Percentiles rank a stretch among this genome's conserved stretches.
Conservation (phyloP, 2,888 invertebrate species). For the Anthophora plumipes region DNA sequence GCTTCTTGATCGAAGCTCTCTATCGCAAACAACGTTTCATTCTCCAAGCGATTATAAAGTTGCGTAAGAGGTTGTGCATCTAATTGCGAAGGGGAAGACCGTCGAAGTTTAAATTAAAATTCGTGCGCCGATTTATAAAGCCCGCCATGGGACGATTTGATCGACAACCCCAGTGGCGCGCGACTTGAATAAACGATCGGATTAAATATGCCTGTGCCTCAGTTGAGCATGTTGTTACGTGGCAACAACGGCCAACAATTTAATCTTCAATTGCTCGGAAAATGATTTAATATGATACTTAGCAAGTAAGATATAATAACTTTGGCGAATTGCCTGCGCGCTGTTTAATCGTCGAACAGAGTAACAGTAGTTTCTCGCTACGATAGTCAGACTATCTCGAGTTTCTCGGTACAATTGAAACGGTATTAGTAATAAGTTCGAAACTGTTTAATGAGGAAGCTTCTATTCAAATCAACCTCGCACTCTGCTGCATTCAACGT, state of each 20-base stretch:
- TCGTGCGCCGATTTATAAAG: constrained; percentile 32
- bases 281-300: constrained; percentile 35
- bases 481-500: not conserved
- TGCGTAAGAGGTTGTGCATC: constrained; percentile 56
- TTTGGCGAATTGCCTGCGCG: constrained; percentile 22
- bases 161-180: not conserved
- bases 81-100: constrained; percentile 56
- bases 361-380: constrained; percentile 31
- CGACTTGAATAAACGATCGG: constrained; percentile 4
- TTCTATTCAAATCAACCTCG: not conserved
- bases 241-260: constrained; percentile 20
- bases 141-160: constrained; percentile 6
- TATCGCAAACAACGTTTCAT: constrained; percentile 66
- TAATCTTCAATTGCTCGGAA: constrained; percentile 11
- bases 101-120: constrained; percentile 61
- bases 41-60: constrained; percentile 65
- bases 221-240: not conserved
- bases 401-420: constrained; percentile 33
- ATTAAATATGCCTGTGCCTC: not conserved
- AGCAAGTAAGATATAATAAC: constrained; percentile 9
- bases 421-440: constrained; percentile 45
- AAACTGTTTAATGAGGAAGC: constrained; percentile 27
- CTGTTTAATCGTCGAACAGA: constrained; percentile 31
- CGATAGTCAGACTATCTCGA: constrained; percentile 36
- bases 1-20: constrained; percentile 66